Conservation (phyloP, 2,113 vertebrate species). For the Clinocottus analis region DNA sequence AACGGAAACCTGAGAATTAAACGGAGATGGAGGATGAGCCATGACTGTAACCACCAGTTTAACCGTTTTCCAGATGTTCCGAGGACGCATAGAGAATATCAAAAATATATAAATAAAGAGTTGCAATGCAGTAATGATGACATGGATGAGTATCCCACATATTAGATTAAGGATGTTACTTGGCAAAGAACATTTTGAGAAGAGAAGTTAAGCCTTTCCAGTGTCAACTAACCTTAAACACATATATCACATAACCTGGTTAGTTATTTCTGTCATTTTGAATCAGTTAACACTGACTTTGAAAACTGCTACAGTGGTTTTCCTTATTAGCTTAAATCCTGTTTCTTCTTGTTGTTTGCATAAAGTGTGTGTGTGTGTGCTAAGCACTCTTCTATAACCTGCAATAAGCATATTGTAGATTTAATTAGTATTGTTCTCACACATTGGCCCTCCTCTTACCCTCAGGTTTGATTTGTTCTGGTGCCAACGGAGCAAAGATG, state of each 20-base stretch:
- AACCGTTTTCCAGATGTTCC: conserved; percentile 8
- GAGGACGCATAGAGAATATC: background rate
- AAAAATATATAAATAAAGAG: background rate
- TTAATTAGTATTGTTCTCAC: conserved; percentile 12
- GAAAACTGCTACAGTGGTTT: background rate
- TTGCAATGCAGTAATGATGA: background rate
- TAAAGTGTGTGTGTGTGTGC: background rate
- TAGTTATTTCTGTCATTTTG: background rate
- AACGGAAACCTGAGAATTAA: conserved; percentile 45
- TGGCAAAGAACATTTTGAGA: background rate
- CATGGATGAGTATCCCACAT: background rate
- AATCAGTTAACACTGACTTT: background rate
- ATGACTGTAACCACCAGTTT: background rate
- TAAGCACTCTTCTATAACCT: background rate
- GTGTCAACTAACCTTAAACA: background rate
- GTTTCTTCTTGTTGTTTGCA: background rate
- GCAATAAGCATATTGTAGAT: background rate
- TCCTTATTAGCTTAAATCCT: background rate
- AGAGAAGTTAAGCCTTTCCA: background rate
- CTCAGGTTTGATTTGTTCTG: conserved; percentile 15
- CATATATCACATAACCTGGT: background rate
- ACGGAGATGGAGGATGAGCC: conserved; percentile 30
- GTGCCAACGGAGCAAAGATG: conserved; percentile 8
- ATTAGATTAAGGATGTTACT: background rate
- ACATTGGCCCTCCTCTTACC: background rate